phyloP scores from a whole-genome alignment of 1,140 invertebrate genomes.

The Lysiphlebus fabarum region DNA sequence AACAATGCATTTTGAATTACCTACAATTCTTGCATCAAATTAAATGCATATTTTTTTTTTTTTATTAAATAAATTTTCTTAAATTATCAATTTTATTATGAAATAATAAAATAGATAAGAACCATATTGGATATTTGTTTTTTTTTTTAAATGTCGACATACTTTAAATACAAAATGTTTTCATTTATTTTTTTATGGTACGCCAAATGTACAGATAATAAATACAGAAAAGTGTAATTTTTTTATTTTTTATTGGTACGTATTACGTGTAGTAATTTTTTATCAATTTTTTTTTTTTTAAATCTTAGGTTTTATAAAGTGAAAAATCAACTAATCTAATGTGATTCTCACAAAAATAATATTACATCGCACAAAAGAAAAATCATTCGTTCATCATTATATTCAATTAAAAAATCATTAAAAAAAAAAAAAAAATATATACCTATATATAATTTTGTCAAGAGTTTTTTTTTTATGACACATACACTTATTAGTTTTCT shows the following conservation, averaged over 20 bases:
- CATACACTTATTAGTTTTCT: no score
- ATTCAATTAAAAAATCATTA: background rate
- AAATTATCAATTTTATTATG: no score
- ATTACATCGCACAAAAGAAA: slow-evolving; percentile 38
- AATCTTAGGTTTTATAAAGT: slow-evolving; percentile 44
- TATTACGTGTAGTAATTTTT: slow-evolving; percentile 41
- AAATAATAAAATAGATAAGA: no score
- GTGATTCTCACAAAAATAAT: slow-evolving; percentile 48
- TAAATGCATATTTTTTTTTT: slow-evolving; percentile 20
- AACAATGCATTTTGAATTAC: slow-evolving; percentile 18
- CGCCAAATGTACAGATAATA: slow-evolving; percentile 48
- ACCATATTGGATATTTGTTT: no score
- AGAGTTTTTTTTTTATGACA: no score
- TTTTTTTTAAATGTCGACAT: slow-evolving; percentile 5
- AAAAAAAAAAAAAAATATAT: no score
- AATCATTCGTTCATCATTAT: slow-evolving; percentile 9
- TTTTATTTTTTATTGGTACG: slow-evolving; percentile 42
- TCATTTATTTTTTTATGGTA: slow-evolving; percentile 28
- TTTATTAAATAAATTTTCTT: background rate
- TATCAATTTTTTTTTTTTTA: slow-evolving; percentile 23
- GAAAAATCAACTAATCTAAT: slow-evolving; percentile 48
- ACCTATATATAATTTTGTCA: no score
- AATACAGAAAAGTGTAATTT: slow-evolving; percentile 44
- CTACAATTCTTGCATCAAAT: slow-evolving; percentile 19
- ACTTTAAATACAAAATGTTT: slow-evolving; percentile 21